Evolutionary conservation across 53 echinoderm and acorn worm genomes (phyloP), one percentile per base, ranked within the genome.

Genomic region (Zoroaster sp.): DNA sequence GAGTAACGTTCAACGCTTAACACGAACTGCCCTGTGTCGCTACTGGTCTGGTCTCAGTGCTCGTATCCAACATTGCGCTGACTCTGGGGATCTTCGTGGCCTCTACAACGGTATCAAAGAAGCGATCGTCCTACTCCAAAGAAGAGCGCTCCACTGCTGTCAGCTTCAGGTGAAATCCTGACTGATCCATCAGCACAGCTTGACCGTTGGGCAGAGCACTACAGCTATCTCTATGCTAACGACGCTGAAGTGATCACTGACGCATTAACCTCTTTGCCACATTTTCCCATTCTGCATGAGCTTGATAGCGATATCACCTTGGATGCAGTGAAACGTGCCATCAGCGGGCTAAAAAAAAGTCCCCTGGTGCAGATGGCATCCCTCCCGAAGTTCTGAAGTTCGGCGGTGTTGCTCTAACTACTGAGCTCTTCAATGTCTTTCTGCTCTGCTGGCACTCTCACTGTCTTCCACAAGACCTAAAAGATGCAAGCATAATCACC

Each of bases 71-170:
- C 70, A 36, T 0, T 86, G 72, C 13, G 47, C 86, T 3, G n/a
- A 86, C 49, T 71, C 49, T 0, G 72, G 86, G 6, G 86, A 86
- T 34, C 71, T 83, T 2, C 52, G 3, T 52, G 86, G 86, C 35
- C 35, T 86, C 34, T 86, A 72, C 23, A 49, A 4, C n/a, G 72
- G 36, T 18, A 86, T 86, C 12, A 86, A 72, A 46, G 47, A 86
- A 45, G 72, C 37, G 12, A 86, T 86, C 9, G 72, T 13, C 71
- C 72, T 70, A 40, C 72, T 11, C 72, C 86, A 47, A 86, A 86
- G 44, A 86, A 86, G 47, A 47, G n/a, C 15, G 47, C 72, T 20
- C 86, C 86, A 15, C 49, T 86, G 42, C 72, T 86, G 31, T 86
- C 72, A 36, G 51, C 23, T 30, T 15, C 17, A 40, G 85, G 85